Conservation (phyloP, 2,797 vertebrate species). For the Pangasius krempfi region DNA sequence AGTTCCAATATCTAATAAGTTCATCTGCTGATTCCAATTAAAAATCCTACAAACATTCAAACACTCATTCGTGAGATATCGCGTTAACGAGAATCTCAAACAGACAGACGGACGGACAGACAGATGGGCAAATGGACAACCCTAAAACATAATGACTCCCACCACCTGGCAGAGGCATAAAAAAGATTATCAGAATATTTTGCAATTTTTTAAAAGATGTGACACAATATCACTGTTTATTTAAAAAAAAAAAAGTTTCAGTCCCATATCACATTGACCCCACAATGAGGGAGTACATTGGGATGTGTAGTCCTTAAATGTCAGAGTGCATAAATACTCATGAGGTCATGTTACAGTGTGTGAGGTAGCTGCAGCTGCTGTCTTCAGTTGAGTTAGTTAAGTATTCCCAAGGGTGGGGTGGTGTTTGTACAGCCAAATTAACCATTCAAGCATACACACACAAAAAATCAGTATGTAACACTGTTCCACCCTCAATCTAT, state of each 20-base stretch:
- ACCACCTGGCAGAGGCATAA: background rate
- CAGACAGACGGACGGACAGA: background rate
- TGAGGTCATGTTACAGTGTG: constrained; percentile 47
- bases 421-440: constrained; percentile 18
- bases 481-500: background rate
- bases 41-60: background rate
- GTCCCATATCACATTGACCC: background rate
- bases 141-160: background rate
- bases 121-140: background rate
- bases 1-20: background rate
- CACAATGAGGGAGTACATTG: constrained; percentile 21
- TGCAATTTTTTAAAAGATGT: background rate
- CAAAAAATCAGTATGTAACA: background rate
- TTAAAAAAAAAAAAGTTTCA: background rate
- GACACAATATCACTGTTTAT: background rate
- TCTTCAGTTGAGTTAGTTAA: constrained; percentile 62
- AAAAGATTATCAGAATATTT: background rate
- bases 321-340: constrained; percentile 33
- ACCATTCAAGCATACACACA: constrained; percentile 3
- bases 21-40: background rate
- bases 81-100: background rate
- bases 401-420: constrained; percentile 28
- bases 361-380: constrained; percentile 69
- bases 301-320: constrained; percentile 36
- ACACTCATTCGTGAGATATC: background rate